Percentiles rank a stretch among this genome's conserved stretches.
These are phyloP conservation scores for Noturus placidus DNA, from an alignment of 2,113 vertebrate genomes.

Conservation along the genomic window DNA sequence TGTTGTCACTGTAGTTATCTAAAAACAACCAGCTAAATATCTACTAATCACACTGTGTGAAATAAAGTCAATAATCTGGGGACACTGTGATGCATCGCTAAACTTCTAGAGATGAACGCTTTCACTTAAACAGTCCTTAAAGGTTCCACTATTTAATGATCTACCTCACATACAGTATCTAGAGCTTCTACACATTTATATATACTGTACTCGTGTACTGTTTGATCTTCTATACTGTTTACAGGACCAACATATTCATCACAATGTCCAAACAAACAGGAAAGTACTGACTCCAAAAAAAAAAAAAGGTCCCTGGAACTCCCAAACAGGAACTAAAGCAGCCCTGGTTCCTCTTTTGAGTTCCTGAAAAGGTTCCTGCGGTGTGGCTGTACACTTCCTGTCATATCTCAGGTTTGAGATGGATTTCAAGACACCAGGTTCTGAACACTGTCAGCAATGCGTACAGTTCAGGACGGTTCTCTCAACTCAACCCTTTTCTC, in stretches of 20 bases:
- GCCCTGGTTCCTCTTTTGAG: constrained; percentile 24
- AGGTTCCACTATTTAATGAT: not conserved
- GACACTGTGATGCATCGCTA: not conserved
- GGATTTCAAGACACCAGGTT: not conserved
- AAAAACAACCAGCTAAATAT: not conserved
- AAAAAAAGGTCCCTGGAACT: not conserved
- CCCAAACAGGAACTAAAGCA: constrained; percentile 23
- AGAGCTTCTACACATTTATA: not conserved
- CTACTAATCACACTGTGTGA: not conserved
- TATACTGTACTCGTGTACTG: not conserved
- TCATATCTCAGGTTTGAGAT: no score
- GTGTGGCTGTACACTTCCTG: not conserved
- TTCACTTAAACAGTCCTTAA: not conserved
- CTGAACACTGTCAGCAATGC: not conserved
- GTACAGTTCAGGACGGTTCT: not conserved
- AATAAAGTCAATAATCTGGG: not conserved
- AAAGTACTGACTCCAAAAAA: not conserved
- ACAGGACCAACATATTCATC: not conserved
- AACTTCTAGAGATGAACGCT: not conserved
- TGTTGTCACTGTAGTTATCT: not conserved
- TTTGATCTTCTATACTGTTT: not conserved
- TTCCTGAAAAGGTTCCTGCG: constrained; percentile 24
- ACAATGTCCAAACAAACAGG: not conserved
- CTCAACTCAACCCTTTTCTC: not conserved
- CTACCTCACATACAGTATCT: not conserved